Evolutionary conservation across 2,113 vertebrate genomes (phyloP), one percentile per base, ranked within the genome.

Genomic region (Thalassarche chlororhynchos): DNA sequence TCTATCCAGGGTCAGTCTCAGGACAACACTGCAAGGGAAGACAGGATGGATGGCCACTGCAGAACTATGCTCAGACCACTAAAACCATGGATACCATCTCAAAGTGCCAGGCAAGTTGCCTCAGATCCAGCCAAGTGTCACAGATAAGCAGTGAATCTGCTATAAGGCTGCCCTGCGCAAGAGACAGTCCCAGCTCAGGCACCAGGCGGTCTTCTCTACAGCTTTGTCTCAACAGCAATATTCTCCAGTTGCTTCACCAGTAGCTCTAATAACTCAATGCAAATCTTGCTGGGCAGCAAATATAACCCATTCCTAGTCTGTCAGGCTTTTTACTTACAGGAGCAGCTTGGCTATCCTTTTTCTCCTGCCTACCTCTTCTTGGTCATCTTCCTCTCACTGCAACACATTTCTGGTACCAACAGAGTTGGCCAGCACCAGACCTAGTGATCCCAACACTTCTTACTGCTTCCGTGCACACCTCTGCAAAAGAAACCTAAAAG

Each of bases 161-260:
- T 17, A 2, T 19, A 55, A 3, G 5, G 58, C 36, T 57, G 64
- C 49, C 36, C 23, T 13, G 36, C 13, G 4, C 15, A n/a, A 1
- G 1, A 71, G 28, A 32, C 24, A 1, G 0, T 17, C 51, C 29
- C 75, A 82, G 70, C 60, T 61, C 55, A 16, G 44, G 75, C 61
- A n/a, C 23, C 15, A 12, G 24, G 49, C 0, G 0, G 12, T 42
- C 60, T 68, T 42, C 75, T 44, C 80, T 2, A 6, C 2, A 1
- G 58, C 60, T 42, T 14, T 17, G 7, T 36, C 60, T 74, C 58
- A 17, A n/a, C 20, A 60, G 11, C 71, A 24, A 8, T 6, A 26
- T 24, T 44, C 57, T 76, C 57, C 84, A 86, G 21, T 5, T 34
- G 21, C 72, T 87, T 84, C 74, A 64, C 47, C 8, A 31, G 65